A percentile compares a stretch with the other conserved stretches of the same genome.
These are phyloP conservation scores for Drosophila mauritiana DNA, from an alignment of 1,140 invertebrate genomes.

Conservation along the genomic window DNA sequence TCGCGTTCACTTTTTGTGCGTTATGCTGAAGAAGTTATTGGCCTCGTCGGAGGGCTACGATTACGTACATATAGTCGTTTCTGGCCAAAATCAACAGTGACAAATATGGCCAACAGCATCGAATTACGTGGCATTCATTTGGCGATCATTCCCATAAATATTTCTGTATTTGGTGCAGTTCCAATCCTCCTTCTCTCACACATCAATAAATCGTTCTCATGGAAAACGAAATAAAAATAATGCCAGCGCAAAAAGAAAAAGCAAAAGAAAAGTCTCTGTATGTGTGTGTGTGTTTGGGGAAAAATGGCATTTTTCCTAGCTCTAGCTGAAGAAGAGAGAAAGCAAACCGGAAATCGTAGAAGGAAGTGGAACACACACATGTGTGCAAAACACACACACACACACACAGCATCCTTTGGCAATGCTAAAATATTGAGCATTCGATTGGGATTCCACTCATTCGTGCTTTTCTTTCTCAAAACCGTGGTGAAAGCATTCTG, in stretches of 20 bases:
- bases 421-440: constrained; percentile 55
- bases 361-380: constrained; percentile 35
- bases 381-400: constrained; percentile 7
- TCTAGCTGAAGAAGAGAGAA: constrained; percentile 8
- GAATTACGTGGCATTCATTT: constrained; percentile 76
- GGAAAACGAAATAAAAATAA: constrained; percentile 59
- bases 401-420: constrained; percentile 20
- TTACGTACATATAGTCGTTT: constrained; percentile 47
- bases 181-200: constrained; percentile 13
- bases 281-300: neutral
- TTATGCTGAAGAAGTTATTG: constrained; percentile 61
- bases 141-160: constrained; percentile 65
- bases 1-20: constrained; percentile 70
- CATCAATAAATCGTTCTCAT: constrained; percentile 69
- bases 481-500: constrained; percentile 3
- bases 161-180: constrained; percentile 47
- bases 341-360: constrained; percentile 67
- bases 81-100: constrained; percentile 72
- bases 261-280: constrained; percentile 20
- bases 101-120: constrained; percentile 63
- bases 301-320: constrained; percentile 21
- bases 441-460: constrained; percentile 35
- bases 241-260: constrained; percentile 25
- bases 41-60: constrained; percentile 32
- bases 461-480: neutral